Base-by-base conservation (phyloP, 2,113 vertebrate genomes). In the Triplophysa siluroides region DNA sequence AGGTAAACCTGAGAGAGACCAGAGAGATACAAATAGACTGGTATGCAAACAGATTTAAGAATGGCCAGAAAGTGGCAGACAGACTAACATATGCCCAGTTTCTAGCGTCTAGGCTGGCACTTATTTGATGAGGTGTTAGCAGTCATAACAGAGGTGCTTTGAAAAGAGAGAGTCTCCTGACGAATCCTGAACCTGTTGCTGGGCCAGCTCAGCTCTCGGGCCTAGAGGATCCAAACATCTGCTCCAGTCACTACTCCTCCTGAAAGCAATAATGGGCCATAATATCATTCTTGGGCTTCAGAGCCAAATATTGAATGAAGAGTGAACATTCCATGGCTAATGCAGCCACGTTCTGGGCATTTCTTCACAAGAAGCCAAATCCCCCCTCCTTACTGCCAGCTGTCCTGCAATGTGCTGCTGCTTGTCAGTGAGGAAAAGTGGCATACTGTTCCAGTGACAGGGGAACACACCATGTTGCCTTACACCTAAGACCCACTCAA, bases 381-480 rank as follows among this genome's bases (percentile, higher is more conserved):
- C 77, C 78, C 58, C 84, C 81, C 76, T 63, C 23, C 64, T 33
- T 64, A 63, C 41, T 54, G 89, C 88, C 96, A 98, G 96, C 96
- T 98, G 96, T 94, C 94, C 89, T 85, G 90, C 95, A 97, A 96
- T 96, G 92, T 96, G 95, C 95, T 94, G 92, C 69, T 84, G 91
- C 95, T 95, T 94, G 94, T 97, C 96, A 94, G 83, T 79, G 86
- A 87, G 73, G 85, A 92, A 88, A 91, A 89, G 86, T 83, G 83
- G 83, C 90, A 24, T 86, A 88, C 85, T 86, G 87, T 83, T 83
- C 47, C 60, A 62, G 66, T 69, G 58, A 80, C 83, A 66, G 56
- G 63, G 45, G 61, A 68, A 47, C 61, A 76, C 78, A 50, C 60
- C 45, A 71, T 68, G 21, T 65, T 73, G 33, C 58, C 75, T 70